Base-by-base conservation (phyloP, 2,888 invertebrate species). In the Spodoptera picta region DNA sequence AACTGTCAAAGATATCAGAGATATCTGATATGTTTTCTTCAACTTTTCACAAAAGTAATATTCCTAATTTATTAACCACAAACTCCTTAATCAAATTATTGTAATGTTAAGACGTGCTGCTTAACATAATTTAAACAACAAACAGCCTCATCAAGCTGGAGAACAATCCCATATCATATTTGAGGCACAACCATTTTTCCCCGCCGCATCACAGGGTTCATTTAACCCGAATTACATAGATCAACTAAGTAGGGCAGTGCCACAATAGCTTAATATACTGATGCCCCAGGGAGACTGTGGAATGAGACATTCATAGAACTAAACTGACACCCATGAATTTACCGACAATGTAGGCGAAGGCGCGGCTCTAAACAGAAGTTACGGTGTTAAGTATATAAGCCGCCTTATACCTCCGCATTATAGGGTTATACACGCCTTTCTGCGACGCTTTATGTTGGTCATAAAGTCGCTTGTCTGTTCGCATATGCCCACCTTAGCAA, bases 361-460 rank as follows among this genome's bases (percentile, higher is more conserved):
- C 78, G 87, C 78, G 82, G 71, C 71, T 63, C 73, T 90, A 90
- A 92, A 90, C 88, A 90, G 87, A 87, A 93, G 89, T 92, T 90
- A 92, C 88, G 88, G 89, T 87, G 88, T 84, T 88, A 89, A 90
- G 89, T 91, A 90, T n/a, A n/a, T n/a, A 91, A 87, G 84, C 79
- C 76, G 81, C 79, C 79, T 77, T 77, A 66, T 75, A 74, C 84
- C 82, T 83, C 81, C 81, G 76, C 75, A 79, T 83, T 81, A 81
- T 79, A 80, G 79, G 78, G 84, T 76, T 69, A 77, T 65, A 81
- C 76, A 73, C 80, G 84, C 84, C 83, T 82, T 83, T 79, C 82
- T 75, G 77, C 77, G 77, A 78, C 83, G 86, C 87, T 90, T 91
- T 90, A 91, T 90, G 87, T 71, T 67, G 66, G 82, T 85, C 89